Percentiles rank a stretch among this genome's conserved stretches.
phyloP scores from a whole-genome alignment of 2,888 invertebrate genomes.

The Onthophagus sagittarius region DNA sequence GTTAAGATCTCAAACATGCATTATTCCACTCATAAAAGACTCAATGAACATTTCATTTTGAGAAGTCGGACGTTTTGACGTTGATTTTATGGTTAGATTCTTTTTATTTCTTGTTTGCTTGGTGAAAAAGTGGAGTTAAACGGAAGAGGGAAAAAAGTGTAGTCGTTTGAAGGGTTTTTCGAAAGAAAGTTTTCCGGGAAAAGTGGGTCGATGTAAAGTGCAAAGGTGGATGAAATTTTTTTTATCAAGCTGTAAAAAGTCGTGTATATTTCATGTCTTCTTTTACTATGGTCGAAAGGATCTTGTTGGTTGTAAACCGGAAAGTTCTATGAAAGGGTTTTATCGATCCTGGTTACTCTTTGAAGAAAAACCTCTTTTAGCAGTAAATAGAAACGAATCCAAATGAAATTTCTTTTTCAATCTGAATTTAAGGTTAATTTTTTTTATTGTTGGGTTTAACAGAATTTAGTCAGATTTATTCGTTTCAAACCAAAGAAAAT shows the following conservation, averaged over 20 bases:
- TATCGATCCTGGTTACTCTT: neutral
- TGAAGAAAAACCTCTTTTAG: neutral
- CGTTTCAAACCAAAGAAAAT: neutral
- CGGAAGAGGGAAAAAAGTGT: neutral
- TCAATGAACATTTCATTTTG: neutral
- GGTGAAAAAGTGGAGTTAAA: neutral
- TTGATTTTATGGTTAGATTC: neutral
- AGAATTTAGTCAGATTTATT: neutral
- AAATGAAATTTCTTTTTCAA: neutral
- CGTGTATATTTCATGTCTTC: neutral
- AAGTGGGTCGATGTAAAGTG: neutral
- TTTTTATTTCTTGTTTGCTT: neutral
- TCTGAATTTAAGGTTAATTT: neutral
- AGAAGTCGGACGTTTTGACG: neutral
- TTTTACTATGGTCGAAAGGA: neutral
- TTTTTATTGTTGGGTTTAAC: too few relatives aligned
- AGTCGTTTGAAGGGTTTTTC: neutral
- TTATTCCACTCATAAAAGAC: neutral
- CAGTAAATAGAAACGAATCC: neutral
- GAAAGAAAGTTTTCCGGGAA: neutral
- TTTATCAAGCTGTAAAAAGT: neutral
- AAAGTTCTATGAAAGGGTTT: neutral
- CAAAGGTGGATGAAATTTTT: neutral
- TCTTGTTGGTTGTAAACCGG: neutral
- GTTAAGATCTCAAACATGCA: neutral